Percentiles rank a stretch among this genome's conserved stretches.
Evolutionary conservation across 2,113 vertebrate genomes (phyloP).

Genomic region (Synodontis membranacea): DNA sequence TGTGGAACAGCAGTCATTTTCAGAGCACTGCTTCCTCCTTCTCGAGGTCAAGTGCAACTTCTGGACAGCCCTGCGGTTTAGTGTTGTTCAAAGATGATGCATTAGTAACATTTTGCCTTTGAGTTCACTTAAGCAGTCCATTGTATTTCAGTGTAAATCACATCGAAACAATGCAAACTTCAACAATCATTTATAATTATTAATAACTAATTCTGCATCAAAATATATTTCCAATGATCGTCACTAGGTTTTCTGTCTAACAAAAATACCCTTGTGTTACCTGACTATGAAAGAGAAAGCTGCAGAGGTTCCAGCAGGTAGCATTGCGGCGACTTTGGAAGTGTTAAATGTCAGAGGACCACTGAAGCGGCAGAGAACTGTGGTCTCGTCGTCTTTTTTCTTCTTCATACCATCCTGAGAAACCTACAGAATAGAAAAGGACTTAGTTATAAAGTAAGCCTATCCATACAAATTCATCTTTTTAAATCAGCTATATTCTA

Average conservation of each 20-base stretch:
- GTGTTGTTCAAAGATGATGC: neutral
- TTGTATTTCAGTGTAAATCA: neutral
- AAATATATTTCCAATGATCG: neutral
- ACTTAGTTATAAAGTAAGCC: too few relatives aligned
- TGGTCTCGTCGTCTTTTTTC: constrained; percentile 38
- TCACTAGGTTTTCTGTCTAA: neutral
- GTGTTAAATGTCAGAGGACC: constrained; percentile 67
- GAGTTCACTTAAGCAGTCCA: neutral
- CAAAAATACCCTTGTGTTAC: constrained; percentile 62
- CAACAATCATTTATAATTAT: neutral
- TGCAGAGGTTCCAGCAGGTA: constrained; percentile 79
- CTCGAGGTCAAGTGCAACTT: constrained; percentile 85
- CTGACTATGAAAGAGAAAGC: constrained; percentile 87
- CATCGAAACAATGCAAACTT: neutral
- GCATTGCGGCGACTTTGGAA: constrained; percentile 70
- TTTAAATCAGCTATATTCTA: too few relatives aligned
- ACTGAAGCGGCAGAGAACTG: constrained; percentile 66
- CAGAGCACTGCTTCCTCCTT: constrained; percentile 81
- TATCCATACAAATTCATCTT: too few relatives aligned
- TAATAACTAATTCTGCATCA: neutral
- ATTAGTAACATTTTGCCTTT: neutral
- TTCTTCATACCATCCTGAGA: constrained; percentile 27
- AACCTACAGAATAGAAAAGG: constrained; percentile 27
- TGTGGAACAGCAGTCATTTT: constrained; percentile 75
- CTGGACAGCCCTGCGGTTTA: constrained; percentile 79